These are phyloP conservation scores for Poeciliopsis infans DNA, from an alignment of 2,797 vertebrate genomes.

Conservation along the genomic window DNA sequence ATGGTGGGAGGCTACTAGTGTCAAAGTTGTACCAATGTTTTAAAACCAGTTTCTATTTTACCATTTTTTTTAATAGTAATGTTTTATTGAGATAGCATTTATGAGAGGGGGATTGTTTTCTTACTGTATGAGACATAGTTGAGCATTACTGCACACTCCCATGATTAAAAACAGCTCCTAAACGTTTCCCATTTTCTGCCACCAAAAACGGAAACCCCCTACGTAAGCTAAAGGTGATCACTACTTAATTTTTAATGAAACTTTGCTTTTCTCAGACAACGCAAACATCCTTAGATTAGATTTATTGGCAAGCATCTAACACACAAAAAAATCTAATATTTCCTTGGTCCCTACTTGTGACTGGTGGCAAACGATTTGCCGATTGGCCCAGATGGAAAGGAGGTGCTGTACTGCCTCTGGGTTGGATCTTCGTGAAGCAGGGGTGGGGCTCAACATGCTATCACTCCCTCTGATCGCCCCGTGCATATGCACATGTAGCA, in stretches of 20 bases:
- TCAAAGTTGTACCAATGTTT: neutral
- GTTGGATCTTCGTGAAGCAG: conserved; percentile 47
- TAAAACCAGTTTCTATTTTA: neutral
- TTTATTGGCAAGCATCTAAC: neutral
- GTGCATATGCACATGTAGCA: conserved; percentile 5
- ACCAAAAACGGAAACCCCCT: neutral
- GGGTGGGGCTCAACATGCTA: conserved; percentile 40
- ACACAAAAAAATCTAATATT: neutral
- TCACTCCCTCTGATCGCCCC: conserved; percentile 45
- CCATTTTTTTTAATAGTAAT: neutral
- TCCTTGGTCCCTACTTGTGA: neutral
- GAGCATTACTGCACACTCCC: neutral
- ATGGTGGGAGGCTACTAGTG: conserved; percentile 49
- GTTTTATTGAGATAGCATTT: neutral
- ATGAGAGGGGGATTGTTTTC: neutral
- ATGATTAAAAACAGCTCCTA: neutral
- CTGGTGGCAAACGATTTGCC: conserved; percentile 22
- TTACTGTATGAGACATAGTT: neutral
- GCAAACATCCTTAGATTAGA: too few species aligned
- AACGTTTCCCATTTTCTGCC: neutral
- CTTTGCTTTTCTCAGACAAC: too few species aligned
- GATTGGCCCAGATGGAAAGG: conserved; percentile 68
- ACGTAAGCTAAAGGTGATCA: neutral
- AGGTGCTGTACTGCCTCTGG: conserved; percentile 59
- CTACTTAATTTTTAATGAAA: neutral